These are phyloP conservation scores for Myioborus melanocephalus DNA, from an alignment of 2,797 vertebrate genomes.

Conservation along the genomic window DNA sequence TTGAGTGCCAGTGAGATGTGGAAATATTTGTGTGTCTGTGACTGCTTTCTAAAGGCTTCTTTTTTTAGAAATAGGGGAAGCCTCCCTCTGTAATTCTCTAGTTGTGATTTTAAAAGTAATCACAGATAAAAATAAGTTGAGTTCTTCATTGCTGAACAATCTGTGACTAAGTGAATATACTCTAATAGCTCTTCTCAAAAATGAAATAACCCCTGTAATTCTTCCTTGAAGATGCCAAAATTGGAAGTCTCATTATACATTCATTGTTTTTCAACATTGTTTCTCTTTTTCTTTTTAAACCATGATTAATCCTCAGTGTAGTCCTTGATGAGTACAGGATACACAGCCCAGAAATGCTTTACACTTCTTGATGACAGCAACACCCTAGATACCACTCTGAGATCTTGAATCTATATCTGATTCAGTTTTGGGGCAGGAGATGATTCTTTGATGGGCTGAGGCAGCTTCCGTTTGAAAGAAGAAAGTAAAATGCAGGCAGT, in stretches of 20 bases:
- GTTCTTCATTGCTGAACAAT: background rate
- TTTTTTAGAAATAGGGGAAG: background rate
- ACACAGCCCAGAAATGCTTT: background rate
- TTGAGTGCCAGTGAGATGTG: background rate
- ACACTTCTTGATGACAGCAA: background rate
- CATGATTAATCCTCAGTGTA: background rate
- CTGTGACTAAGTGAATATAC: background rate
- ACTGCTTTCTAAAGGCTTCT: background rate
- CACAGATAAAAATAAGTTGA: constrained; percentile 2
- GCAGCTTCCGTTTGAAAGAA: background rate
- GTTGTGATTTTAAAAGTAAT: background rate
- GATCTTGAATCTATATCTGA: background rate
- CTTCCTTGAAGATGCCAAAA: background rate
- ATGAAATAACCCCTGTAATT: background rate
- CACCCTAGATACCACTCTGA: background rate
- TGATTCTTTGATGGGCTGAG: background rate
- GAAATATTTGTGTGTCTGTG: background rate
- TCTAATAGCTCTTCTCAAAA: constrained; percentile 9
- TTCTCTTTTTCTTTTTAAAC: background rate
- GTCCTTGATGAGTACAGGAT: background rate
- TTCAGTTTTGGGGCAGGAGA: background rate
- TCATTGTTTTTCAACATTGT: background rate
- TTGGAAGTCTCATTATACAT: background rate
- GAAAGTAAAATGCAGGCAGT: background rate
- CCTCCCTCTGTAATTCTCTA: background rate